Conservation (phyloP, 2,797 vertebrate genomes). For the Rhincodon typus region DNA sequence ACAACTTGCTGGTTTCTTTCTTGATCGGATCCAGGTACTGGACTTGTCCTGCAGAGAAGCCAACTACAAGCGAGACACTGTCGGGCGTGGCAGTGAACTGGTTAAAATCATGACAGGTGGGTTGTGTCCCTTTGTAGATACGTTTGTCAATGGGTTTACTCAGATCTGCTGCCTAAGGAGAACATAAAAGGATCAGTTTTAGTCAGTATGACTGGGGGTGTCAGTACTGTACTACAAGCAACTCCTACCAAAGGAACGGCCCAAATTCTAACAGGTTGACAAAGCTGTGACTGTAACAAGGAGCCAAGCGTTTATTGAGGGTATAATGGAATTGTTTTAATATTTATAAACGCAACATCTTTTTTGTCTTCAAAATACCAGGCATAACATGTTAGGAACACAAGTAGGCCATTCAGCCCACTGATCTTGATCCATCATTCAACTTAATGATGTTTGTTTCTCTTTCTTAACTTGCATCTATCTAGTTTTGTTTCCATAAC, state of each 20-base stretch:
- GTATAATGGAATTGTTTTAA: background rate
- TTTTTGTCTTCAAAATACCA: background rate
- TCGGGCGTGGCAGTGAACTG: constrained; percentile 77
- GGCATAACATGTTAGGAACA: background rate
- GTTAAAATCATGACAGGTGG: constrained; percentile 86
- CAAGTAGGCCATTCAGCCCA: background rate
- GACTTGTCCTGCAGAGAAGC: constrained; percentile 81
- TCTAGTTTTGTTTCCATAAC: too few relatives aligned
- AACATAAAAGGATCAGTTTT: background rate
- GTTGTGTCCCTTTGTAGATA: constrained; percentile 86
- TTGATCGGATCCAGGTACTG: constrained; percentile 84
- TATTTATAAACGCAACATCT: background rate
- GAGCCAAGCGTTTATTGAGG: background rate
- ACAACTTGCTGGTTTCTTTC: constrained; percentile 85
- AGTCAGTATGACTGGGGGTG: background rate
- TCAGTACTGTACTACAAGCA: background rate
- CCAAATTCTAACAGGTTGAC: background rate
- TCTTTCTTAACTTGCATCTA: background rate
- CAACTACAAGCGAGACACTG: constrained; percentile 78
- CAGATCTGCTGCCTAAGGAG: constrained; percentile 73
- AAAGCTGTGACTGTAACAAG: background rate
- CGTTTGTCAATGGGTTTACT: constrained; percentile 85
- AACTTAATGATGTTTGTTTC: background rate
- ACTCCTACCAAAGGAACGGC: background rate
- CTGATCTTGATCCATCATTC: background rate